phyloP scores from a whole-genome alignment of 2,113 vertebrate species.

The Brachyistius frenatus region DNA sequence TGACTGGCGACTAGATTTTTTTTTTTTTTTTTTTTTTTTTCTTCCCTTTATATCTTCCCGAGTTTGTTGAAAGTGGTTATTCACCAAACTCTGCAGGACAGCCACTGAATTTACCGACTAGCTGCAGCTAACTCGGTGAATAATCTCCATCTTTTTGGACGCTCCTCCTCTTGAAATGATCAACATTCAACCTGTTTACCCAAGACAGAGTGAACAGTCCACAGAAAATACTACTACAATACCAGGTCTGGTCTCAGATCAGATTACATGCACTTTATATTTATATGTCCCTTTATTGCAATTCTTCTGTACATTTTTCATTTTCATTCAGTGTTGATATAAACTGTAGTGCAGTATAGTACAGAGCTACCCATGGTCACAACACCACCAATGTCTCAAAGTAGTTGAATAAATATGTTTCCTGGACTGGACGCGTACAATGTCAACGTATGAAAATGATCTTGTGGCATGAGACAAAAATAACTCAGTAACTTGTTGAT shows the following conservation, averaged over 20 bases:
- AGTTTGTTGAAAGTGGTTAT: constrained; percentile 3
- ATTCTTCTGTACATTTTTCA: not conserved
- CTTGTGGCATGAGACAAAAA: too few relatives aligned
- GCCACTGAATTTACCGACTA: not conserved
- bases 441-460: too few relatives aligned
- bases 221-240: not conserved
- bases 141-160: not conserved
- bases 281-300: not conserved
- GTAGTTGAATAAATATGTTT: too few relatives aligned
- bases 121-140: not conserved
- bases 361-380: not conserved
- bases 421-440: too few relatives aligned
- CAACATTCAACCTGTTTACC: not conserved
- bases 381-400: too few relatives aligned
- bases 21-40: not conserved
- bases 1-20: not conserved
- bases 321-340: not conserved
- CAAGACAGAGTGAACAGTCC: not conserved
- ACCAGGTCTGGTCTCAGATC: not conserved
- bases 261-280: not conserved
- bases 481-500: not conserved
- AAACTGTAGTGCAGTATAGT: not conserved
- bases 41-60: not conserved
- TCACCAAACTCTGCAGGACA: not conserved
- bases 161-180: not conserved